Base-by-base conservation (phyloP, 2,797 vertebrate genomes). In the Microctenopoma stevenorrisi region DNA sequence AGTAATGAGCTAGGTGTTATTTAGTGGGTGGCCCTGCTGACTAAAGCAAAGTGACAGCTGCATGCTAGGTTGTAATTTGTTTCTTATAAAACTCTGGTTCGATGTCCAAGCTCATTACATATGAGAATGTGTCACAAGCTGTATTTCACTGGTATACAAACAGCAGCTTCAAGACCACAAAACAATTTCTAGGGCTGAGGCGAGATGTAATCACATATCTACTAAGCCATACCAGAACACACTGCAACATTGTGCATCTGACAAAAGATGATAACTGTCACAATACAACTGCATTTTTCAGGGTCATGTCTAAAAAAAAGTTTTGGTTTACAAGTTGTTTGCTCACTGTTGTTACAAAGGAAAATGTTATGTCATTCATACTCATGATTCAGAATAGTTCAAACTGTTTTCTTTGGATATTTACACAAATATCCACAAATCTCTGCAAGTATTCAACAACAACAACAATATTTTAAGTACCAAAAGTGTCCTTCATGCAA, bases 61-160 rank as follows among this genome's bases (percentile, higher is more conserved):
- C 90, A 88, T 91, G 89, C 84, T 82, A 91, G 80, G 78, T 87
- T 92, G 87, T 92, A 91, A 94, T 94, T 90, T 92, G 86, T 90
- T 89, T 91, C 88, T 86, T 81, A 85, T 86, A 82, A 91, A 93
- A 85, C 64, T 82, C 74, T 70, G 80, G 89, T 85, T 91, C 37
- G 14, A 69, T 86, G 91, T 91, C 89, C 68, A 68, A 73, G 68
- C 81, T 84, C 80, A 88, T 89, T 90, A 86, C 68, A 80, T 78
- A 67, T 86, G 83, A 90, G 85, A 82, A 85, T 44, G 76, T 82
- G 85, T 91, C 84, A 89, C 51, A 62, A 55, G 83, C 68, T 79
- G 53, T 63, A 68, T 76, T 84, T 84, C 71, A 68, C 57, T 57
- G 53, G 65, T 48, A 74, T 64, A 68, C 60, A 85, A 86, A 85